These are phyloP conservation scores for Neelides sp. DNA, from an alignment of 1,140 invertebrate species.

Conservation along the genomic window DNA sequence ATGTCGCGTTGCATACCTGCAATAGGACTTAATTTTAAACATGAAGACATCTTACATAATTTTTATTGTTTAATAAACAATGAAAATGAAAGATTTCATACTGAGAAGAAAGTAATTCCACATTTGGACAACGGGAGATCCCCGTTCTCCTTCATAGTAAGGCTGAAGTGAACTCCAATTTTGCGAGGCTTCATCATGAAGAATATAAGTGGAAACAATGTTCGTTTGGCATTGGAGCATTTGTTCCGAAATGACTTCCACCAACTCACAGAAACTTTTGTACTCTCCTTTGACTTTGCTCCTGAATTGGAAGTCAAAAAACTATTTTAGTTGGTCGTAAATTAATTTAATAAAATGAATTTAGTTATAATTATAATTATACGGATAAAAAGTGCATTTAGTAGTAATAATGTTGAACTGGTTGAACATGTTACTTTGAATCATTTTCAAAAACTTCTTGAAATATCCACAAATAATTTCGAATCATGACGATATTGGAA, in stretches of 20 bases:
- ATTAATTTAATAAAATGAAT: neutral
- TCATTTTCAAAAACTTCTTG: constrained; percentile 25
- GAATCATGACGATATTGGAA: constrained; percentile 28
- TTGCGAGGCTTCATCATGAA: constrained; percentile 61
- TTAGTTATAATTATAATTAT: neutral
- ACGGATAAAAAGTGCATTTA: no score
- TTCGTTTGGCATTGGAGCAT: constrained; percentile 62
- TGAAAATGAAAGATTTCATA: constrained; percentile 30
- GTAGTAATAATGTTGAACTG: no score
- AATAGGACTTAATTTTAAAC: constrained; percentile 2
- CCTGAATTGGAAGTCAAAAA: constrained; percentile 16
- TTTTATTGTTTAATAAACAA: neutral
- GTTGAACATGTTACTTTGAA: constrained; percentile 25
- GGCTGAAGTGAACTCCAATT: constrained; percentile 48
- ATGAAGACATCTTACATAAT: neutral
- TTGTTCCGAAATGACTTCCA: constrained; percentile 62
- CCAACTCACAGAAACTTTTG: constrained; percentile 62
- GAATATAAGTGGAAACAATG: constrained; percentile 56
- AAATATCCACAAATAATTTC: constrained; percentile 30
- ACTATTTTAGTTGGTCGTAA: neutral
- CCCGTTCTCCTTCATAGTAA: constrained; percentile 54
- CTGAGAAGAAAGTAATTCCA: constrained; percentile 76
- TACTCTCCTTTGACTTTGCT: constrained; percentile 36
- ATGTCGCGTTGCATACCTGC: constrained; percentile 28
- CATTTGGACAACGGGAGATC: constrained; percentile 64